phyloP scores from a whole-genome alignment of 2,888 invertebrate genomes.

The Criorhina ranunculi region DNA sequence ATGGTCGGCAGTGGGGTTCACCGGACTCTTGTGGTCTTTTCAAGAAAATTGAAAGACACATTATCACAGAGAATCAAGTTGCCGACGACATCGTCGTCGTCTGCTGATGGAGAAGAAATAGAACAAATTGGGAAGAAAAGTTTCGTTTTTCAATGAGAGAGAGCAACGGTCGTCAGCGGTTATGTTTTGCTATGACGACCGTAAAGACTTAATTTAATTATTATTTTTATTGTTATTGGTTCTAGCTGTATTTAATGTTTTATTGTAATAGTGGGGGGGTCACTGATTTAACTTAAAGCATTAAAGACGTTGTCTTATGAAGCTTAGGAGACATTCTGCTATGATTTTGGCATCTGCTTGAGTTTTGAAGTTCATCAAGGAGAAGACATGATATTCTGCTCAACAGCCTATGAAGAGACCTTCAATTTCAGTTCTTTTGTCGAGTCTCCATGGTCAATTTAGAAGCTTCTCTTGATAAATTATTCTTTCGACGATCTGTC shows the following conservation, averaged over 20 bases:
- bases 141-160: conserved; percentile 39
- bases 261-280: background rate
- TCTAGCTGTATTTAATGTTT: conserved; percentile 23
- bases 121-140: conserved; percentile 25
- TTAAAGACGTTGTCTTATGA: conserved; percentile 5
- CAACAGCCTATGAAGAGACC: too few species aligned
- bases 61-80: conserved; percentile 24
- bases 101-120: conserved; percentile 1
- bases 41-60: conserved; percentile 37
- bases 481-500: too few species aligned
- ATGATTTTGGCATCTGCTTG: background rate
- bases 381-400: too few species aligned
- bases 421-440: too few species aligned
- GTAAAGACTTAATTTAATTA: conserved; percentile 54
- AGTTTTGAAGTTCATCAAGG: background rate
- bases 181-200: conserved; percentile 23
- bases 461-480: too few species aligned
- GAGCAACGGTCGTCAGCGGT: conserved; percentile 25
- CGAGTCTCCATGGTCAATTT: too few species aligned
- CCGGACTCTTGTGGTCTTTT: conserved; percentile 43
- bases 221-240: conserved; percentile 53
- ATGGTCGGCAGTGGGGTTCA: background rate
- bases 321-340: conserved; percentile 1
- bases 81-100: conserved; percentile 1
- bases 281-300: background rate